These are phyloP conservation scores for Charanyca ferruginea DNA, from an alignment of 2,888 invertebrate genomes.

Conservation along the genomic window DNA sequence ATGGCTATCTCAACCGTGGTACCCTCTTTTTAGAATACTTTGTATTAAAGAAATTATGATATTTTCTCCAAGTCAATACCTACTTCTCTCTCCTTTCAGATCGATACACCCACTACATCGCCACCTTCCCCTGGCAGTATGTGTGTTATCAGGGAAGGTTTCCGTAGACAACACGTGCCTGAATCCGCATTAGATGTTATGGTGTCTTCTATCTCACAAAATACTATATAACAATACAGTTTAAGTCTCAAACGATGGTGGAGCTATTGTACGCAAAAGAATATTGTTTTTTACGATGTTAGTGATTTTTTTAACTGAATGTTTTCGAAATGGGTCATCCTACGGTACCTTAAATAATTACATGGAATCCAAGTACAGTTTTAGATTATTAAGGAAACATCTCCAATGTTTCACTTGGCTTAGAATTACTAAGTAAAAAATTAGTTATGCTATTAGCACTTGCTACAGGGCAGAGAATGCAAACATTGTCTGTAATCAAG, in stretches of 20 bases:
- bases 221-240: background rate
- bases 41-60: background rate
- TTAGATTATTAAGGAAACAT: background rate
- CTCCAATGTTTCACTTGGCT: background rate
- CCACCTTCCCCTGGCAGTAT: background rate
- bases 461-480: background rate
- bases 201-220: no score
- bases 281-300: no score
- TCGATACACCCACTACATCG: background rate
- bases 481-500: background rate
- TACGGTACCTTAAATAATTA: no score
- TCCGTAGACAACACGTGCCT: background rate
- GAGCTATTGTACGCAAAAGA: no score
- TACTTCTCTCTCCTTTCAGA: background rate
- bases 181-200: no score
- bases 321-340: no score
- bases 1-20: conserved; percentile 36
- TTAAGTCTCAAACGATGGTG: no score
- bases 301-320: no score
- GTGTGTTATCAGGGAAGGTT: background rate
- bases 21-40: background rate
- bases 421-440: background rate
- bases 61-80: background rate
- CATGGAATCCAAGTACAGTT: no score
- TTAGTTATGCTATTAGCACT: background rate